These are phyloP conservation scores for Athrips mouffetella DNA, from an alignment of 2,888 invertebrate species.

Conservation along the genomic window DNA sequence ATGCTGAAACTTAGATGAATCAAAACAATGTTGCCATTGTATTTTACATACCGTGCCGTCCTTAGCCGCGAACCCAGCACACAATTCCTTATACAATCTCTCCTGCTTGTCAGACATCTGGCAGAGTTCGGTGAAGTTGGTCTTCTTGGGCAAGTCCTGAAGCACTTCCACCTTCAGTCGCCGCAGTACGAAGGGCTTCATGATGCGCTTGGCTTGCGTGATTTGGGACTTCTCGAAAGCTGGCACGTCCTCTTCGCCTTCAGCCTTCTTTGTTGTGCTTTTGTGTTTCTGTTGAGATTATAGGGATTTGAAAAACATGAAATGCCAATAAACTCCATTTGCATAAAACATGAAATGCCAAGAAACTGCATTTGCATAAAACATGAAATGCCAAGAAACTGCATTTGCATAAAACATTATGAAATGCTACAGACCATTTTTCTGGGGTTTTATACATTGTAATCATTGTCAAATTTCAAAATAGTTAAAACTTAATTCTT, in stretches of 20 bases:
- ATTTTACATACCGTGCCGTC: constrained; percentile 73
- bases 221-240: constrained; percentile 95
- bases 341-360: too few species aligned
- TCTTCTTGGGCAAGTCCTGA: constrained; percentile 90
- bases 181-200: constrained; percentile 96
- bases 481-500: too few species aligned
- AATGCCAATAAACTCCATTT: too few species aligned
- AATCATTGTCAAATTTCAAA: too few species aligned
- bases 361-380: too few species aligned
- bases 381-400: too few species aligned
- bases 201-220: constrained; percentile 94
- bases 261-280: constrained; percentile 65
- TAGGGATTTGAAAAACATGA: too few species aligned
- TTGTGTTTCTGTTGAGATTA: constrained; percentile 68
- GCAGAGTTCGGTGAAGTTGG: constrained; percentile 80
- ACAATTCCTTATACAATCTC: constrained; percentile 85
- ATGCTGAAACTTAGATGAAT: too few species aligned
- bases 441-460: too few species aligned
- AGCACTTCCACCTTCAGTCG: constrained; percentile 92
- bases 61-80: constrained; percentile 81
- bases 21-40: neutral
- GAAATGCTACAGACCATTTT: too few species aligned
- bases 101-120: constrained; percentile 86
- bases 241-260: constrained; percentile 79
- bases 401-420: too few species aligned